A percentile compares a stretch with the other conserved stretches of the same genome.
These are phyloP conservation scores for Orthosia incerta DNA, from an alignment of 2,888 invertebrate species.

Conservation along the genomic window DNA sequence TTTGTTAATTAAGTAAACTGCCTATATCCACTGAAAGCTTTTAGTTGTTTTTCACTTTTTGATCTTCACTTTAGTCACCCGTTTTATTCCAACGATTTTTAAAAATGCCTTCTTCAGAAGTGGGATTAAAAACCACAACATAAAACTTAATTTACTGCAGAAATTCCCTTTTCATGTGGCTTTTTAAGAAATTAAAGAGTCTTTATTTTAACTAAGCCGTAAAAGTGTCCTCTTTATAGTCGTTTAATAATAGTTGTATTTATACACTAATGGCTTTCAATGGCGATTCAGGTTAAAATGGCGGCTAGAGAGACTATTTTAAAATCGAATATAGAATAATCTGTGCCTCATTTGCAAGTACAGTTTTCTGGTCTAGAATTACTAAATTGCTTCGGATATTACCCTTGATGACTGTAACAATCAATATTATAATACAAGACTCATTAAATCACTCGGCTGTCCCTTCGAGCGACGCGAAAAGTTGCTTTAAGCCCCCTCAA, in stretches of 20 bases:
- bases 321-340: conserved; percentile 28
- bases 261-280: conserved; percentile 43
- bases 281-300: conserved; percentile 35
- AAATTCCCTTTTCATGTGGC: conserved; percentile 53
- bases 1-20: conserved; percentile 68
- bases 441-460: conserved; percentile 68
- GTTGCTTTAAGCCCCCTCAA: conserved; percentile 53
- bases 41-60: conserved; percentile 71
- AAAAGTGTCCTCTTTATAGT: conserved; percentile 52
- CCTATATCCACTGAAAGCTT: conserved; percentile 68
- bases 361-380: conserved; percentile 50
- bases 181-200: conserved; percentile 49
- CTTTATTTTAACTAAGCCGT: conserved; percentile 55
- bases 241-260: conserved; percentile 54
- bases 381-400: conserved; percentile 64
- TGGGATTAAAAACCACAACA: conserved; percentile 43
- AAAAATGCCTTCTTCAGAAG: conserved; percentile 52
- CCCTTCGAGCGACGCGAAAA: conserved; percentile 65
- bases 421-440: conserved; percentile 65
- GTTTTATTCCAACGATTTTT: conserved; percentile 63
- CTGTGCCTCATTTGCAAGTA: conserved; percentile 26
- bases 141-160: conserved; percentile 54
- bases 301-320: conserved; percentile 26
- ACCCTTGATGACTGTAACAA: conserved; percentile 62
- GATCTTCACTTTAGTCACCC: conserved; percentile 60